These are phyloP conservation scores for Accipiter virgatus DNA, from an alignment of 2,113 vertebrate genomes.

Conservation along the genomic window DNA sequence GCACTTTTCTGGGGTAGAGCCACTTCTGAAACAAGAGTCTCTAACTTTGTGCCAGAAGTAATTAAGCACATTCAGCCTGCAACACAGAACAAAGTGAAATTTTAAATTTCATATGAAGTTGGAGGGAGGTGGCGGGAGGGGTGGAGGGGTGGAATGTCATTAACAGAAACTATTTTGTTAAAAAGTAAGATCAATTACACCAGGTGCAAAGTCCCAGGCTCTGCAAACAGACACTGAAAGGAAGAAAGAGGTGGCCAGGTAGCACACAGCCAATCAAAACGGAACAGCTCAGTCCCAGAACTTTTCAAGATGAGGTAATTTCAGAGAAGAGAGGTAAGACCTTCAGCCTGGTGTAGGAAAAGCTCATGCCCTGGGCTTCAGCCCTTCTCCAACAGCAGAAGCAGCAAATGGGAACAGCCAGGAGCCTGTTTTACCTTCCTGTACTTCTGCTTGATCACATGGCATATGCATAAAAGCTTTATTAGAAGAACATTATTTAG, in stretches of 20 bases:
- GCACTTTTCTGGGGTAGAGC: background rate
- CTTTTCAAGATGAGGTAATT: background rate
- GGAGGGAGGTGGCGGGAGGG: no score
- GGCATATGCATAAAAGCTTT: background rate
- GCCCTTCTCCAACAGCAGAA: background rate
- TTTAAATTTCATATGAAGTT: background rate
- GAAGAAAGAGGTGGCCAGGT: background rate
- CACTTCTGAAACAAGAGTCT: background rate
- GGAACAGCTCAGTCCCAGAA: background rate
- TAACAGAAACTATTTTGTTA: background rate
- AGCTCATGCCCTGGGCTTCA: background rate
- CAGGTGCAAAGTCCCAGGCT: background rate
- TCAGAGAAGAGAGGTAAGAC: background rate
- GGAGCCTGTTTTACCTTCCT: background rate
- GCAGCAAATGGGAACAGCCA: background rate
- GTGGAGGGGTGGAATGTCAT: rapidly evolving
- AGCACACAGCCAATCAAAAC: background rate
- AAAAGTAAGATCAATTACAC: background rate
- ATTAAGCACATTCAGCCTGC: background rate
- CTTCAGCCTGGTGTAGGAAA: background rate
- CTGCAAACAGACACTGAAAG: background rate
- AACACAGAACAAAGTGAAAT: background rate
- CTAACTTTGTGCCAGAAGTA: background rate
- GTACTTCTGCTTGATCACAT: background rate
- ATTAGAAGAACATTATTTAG: background rate